Conservation (phyloP, 1,140 invertebrate genomes). For the Panulirus ornatus region DNA sequence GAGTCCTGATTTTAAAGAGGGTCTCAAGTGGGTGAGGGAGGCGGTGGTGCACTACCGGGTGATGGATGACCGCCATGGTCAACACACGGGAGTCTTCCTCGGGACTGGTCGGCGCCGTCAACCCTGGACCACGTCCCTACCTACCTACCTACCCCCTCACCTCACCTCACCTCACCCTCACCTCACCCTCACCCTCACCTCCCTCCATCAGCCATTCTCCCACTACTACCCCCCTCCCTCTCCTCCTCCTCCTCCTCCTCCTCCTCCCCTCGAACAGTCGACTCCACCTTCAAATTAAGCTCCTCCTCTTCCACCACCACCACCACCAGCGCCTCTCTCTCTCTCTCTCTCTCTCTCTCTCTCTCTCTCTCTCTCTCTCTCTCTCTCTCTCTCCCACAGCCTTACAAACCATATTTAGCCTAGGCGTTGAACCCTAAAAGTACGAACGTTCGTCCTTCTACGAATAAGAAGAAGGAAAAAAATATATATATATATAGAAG, state of each 20-base stretch:
- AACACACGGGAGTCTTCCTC: no score
- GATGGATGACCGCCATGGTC: no score
- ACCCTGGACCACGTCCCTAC: background rate
- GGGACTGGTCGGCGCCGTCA: no score
- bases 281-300: background rate
- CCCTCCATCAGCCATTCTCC: background rate
- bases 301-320: background rate
- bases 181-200: background rate
- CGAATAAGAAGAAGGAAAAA: no score
- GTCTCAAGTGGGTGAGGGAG: no score
- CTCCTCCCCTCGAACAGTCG: background rate
- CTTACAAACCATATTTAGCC: no score
- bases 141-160: background rate
- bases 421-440: no score
- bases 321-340: background rate
- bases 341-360: background rate
- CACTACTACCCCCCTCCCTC: background rate
- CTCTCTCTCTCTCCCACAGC: no score
- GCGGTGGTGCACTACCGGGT: no score
- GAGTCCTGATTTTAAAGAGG: no score
- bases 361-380: background rate
- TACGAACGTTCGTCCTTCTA: no score
- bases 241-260: background rate
- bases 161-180: background rate
- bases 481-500: no score